Evolutionary conservation across 2,797 vertebrate genomes (phyloP), one percentile per base, ranked within the genome.

Genomic region (Micrastur ruficollis): DNA sequence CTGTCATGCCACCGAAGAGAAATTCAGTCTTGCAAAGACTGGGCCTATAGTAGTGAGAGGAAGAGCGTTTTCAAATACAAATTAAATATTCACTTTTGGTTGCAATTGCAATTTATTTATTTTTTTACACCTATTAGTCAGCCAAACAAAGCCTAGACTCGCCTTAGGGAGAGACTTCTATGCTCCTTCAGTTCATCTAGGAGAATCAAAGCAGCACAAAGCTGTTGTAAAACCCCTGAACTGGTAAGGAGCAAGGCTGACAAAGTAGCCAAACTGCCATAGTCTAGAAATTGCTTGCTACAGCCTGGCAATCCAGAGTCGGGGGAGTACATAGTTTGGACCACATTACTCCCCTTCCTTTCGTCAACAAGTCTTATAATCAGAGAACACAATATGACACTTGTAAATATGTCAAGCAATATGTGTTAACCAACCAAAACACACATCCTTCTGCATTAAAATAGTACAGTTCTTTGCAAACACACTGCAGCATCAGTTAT

Each of bases 1-100:
- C 34, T 36, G 26, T 26, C 36, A 9, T 36, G 36, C 36, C 29
- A 1, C 8, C 0, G 0, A 36, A 13, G 18, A 9, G 63, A 61
- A 87, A 44, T 59, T 56, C 81, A 18, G 8, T 34, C 72, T 25
- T 42, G 50, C 53, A 46, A 65, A 78, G 23, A 10, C 31, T 1
- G 3, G 25, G 40, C 38, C 66, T 38, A 0, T 18, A 7, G 5
- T 11, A 23, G 31, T 4, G 25, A 8, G 31, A 68, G 15, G 20
- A 44, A 75, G 44, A 68, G 6, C 5, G 8, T 44, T 75, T 79
- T 31, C 49, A 83, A 56, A 56, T 26, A 58, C 27, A 49, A 42
- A 36, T 63, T 9, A 15, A 76, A 72, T 34, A 65, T 38, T 38
- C 34, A 9, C 2, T 0, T 86, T 78, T 17, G 6, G 36, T 40